Conservation (phyloP, 2,113 vertebrate species). For the Tychaedon coryphoeus region DNA sequence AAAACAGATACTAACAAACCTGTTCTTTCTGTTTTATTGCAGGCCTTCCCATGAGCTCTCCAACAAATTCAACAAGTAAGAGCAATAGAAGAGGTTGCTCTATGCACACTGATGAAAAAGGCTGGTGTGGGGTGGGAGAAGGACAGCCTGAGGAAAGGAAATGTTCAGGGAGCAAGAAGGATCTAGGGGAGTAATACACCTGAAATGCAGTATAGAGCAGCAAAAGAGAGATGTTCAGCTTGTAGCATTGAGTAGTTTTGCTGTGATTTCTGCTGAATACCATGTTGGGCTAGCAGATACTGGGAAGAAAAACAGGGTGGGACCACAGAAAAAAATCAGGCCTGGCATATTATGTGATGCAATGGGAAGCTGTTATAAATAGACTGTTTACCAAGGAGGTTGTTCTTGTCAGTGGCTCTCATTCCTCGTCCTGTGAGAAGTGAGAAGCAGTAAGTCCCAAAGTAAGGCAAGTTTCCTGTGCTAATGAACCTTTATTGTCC, state of each 20-base stretch:
- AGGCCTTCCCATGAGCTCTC: neutral
- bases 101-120: neutral
- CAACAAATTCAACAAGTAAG: neutral
- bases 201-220: neutral
- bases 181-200: neutral
- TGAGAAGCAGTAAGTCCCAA: neutral
- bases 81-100: neutral
- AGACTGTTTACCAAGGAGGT: neutral
- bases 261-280: neutral
- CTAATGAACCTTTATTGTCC: neutral
- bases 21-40: constrained; percentile 6
- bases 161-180: neutral
- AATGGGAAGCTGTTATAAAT: neutral
- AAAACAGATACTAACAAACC: neutral
- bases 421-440: fast-evolving
- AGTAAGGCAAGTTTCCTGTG: constrained; percentile 17
- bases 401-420: neutral
- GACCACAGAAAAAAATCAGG: neutral
- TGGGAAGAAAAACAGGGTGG: neutral
- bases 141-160: neutral
- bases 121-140: neutral
- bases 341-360: neutral
- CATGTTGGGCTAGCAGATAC: neutral
- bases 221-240: neutral
- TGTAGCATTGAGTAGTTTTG: neutral